A percentile compares a stretch with the other conserved stretches of the same genome.
These are phyloP conservation scores for Forbesichthys agassizii DNA, from an alignment of 2,113 vertebrate genomes.

Conservation along the genomic window DNA sequence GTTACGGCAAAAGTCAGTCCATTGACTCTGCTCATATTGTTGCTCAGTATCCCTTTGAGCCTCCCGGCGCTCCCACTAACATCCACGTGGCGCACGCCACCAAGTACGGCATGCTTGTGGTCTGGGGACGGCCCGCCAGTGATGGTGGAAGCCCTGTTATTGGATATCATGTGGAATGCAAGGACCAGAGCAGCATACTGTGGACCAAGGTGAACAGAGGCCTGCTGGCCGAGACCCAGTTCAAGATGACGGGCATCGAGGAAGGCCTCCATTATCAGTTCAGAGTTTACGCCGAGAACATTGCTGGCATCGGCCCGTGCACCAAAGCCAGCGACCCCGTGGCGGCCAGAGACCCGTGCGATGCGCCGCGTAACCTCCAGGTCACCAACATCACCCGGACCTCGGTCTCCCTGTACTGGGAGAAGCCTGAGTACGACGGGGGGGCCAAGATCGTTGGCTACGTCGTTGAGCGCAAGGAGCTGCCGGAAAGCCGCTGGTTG, in stretches of 20 bases:
- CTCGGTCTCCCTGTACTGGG: conserved; percentile 92
- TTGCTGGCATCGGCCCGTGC: conserved; percentile 94
- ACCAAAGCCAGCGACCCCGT: conserved; percentile 90
- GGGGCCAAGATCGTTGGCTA: conserved; percentile 94
- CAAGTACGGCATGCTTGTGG: conserved; percentile 91
- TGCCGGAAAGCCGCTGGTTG: conserved; percentile 95
- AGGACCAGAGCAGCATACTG: conserved; percentile 94
- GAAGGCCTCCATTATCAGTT: conserved; percentile 94
- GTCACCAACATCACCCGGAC: conserved; percentile 96
- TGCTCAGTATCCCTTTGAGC: conserved; percentile 94
- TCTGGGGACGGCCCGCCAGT: conserved; percentile 89
- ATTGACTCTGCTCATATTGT: conserved; percentile 83
- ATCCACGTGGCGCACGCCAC: conserved; percentile 85
- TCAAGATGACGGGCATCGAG: conserved; percentile 93
- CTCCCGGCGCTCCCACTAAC: conserved; percentile 87
- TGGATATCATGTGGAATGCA: conserved; percentile 95
- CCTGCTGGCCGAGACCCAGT: conserved; percentile 88
- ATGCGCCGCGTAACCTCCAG: conserved; percentile 89
- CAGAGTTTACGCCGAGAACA: conserved; percentile 94
- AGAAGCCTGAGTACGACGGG: conserved; percentile 89
- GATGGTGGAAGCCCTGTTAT: conserved; percentile 91
- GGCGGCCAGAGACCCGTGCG: conserved; percentile 94
- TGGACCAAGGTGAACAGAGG: conserved; percentile 95
- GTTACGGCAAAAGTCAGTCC: conserved; percentile 91
- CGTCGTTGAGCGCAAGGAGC: conserved; percentile 88